Base-by-base conservation (phyloP, 2,797 vertebrate species). In the Sparus aurata region DNA sequence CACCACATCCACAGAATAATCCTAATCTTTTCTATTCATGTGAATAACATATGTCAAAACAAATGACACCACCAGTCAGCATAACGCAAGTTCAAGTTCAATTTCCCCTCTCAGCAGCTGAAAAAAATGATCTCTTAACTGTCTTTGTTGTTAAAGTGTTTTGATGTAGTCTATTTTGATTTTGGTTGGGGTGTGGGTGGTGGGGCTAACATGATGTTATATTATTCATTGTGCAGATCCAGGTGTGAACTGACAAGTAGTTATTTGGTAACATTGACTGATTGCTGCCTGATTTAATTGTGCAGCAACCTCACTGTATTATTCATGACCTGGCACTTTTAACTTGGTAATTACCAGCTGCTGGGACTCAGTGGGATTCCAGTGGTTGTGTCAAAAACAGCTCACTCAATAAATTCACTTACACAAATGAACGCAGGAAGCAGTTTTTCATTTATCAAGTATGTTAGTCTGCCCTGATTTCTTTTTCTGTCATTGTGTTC, bases 221-320 rank as follows among this genome's bases (percentile, higher is more conserved):
- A 83, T 81, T 90, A 85, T 89, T 83, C 85, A 85, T 84, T 83
- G 69, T 82, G 45, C 87, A 62, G 67, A 92, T 89, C 69, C 90
- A 85, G 79, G 93, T 94, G 93, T 92, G 93, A 95, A 95, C 89
- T 85, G 77, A 85, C 87, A 91, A 91, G 87, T 90, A 91, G 89
- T 93, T 95, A 95, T 95, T 95, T 95, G 91, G 91, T 95, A 95
- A 95, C 94, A 95, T 95, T 93, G 92, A 91, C 87, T 94, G 92
- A 95, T 94, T 93, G 93, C 90, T 93, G 94, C 90, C 87, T 84
- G 89, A 91, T 93, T 94, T 94, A 93, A 95, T 94, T 91, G 92
- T 92, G 89, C 90, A 80, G 90, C 70, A 88, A 86, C 79, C 93
- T 90, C 94, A 93, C 94, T 95, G 95, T 93, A 93, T 96, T 91